These are phyloP conservation scores for Gobionotothen gibberifrons DNA, from an alignment of 2,797 vertebrate species.

Conservation along the genomic window DNA sequence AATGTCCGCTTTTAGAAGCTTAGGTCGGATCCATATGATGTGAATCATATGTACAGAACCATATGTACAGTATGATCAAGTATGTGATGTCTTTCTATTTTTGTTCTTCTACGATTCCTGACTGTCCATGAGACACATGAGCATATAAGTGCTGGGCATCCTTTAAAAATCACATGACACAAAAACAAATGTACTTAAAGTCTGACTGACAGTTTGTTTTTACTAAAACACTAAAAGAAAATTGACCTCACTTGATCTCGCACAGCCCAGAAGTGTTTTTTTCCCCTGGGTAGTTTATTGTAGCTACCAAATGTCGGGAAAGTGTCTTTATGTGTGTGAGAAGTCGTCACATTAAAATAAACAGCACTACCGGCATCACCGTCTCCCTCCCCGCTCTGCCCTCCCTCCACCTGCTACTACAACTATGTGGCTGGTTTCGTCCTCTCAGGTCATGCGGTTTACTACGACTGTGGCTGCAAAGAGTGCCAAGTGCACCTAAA, in stretches of 20 bases:
- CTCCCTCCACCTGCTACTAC: constrained; percentile 45
- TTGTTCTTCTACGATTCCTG: background rate
- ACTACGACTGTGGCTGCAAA: constrained; percentile 59
- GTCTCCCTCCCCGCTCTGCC: constrained; percentile 1
- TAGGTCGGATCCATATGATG: constrained; percentile 3
- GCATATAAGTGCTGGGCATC: background rate
- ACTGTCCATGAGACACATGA: constrained; percentile 5
- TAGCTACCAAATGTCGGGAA: constrained; percentile 1
- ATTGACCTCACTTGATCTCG: background rate
- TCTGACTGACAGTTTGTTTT: background rate
- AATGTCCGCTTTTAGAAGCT: background rate
- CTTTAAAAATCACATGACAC: constrained; percentile 15
- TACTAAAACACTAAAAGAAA: background rate
- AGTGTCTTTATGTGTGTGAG: constrained; percentile 3
- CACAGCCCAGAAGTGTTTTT: background rate
- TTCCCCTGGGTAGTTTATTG: background rate
- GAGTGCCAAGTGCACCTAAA: constrained; percentile 65
- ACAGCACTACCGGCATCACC: constrained; percentile 23
- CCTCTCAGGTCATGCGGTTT: constrained; percentile 72
- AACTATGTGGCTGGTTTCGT: constrained; percentile 74
- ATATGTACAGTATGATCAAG: too few species aligned
- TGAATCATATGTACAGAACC: background rate
- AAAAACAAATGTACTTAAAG: background rate
- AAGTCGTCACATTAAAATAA: background rate
- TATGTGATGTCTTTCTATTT: background rate